phyloP scores from a whole-genome alignment of 2,113 vertebrate species.

The Scortum barcoo region DNA sequence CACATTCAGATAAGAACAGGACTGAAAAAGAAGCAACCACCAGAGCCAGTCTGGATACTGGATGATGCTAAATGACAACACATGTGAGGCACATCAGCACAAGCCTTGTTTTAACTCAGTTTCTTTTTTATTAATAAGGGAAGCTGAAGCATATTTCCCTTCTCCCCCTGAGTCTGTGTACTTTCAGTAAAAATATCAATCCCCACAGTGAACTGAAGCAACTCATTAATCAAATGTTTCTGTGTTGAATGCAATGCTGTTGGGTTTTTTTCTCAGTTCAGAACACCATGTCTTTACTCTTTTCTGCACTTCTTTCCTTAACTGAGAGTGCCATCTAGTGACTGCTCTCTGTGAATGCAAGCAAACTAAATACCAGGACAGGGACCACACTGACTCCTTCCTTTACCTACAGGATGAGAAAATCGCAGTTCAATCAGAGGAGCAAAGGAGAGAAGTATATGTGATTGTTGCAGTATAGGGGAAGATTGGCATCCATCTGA shows the following conservation, averaged over 20 bases:
- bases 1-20: not conserved
- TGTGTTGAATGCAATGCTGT: not conserved
- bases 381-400: not conserved
- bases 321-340: constrained; percentile 73
- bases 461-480: not conserved
- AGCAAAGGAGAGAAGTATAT: not conserved
- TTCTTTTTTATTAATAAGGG: too few species aligned
- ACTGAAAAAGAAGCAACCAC: not conserved
- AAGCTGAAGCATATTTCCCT: not conserved
- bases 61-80: not conserved
- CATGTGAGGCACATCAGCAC: not conserved
- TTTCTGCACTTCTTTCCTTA: constrained; percentile 39
- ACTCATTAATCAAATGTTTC: not conserved
- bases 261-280: too few species aligned
- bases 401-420: not conserved
- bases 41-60: not conserved
- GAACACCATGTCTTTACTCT: not conserved
- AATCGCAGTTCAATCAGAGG: not conserved
- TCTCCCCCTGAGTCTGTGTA: too few species aligned
- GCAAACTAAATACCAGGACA: not conserved
- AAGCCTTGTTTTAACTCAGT: not conserved
- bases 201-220: not conserved
- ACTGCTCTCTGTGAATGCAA: constrained; percentile 42
- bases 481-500: not conserved
- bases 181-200: not conserved